phyloP scores from a whole-genome alignment of 2,888 invertebrate species.

The Acanthoscelides obtectus region DNA sequence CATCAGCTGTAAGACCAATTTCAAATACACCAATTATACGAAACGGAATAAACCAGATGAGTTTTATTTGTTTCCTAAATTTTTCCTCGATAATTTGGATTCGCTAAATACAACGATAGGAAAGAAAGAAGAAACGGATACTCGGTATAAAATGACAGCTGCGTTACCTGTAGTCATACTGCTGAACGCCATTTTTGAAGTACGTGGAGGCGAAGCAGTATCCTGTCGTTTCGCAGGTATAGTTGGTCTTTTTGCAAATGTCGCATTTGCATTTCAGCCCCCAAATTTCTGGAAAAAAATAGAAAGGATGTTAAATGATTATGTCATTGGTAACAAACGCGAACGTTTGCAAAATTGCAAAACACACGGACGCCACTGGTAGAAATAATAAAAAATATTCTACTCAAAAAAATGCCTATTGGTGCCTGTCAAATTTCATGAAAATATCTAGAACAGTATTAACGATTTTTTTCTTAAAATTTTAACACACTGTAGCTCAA shows the following conservation, averaged over 20 bases:
- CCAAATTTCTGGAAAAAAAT: slow-evolving; percentile 51
- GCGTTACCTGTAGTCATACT: slow-evolving; percentile 71
- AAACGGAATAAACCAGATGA: background rate
- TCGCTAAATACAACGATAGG: background rate
- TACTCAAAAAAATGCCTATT: too few relatives aligned
- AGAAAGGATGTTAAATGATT: too few relatives aligned
- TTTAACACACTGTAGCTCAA: too few relatives aligned
- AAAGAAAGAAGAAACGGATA: background rate
- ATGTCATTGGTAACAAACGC: too few relatives aligned
- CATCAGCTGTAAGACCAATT: background rate
- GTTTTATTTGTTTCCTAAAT: slow-evolving; percentile 3
- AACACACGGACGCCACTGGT: too few relatives aligned
- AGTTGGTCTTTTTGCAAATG: slow-evolving; percentile 66
- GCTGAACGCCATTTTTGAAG: slow-evolving; percentile 51
- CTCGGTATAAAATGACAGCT: background rate
- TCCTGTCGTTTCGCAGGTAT: slow-evolving; percentile 85
- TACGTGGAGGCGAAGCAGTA: slow-evolving; percentile 67
- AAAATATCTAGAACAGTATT: too few relatives aligned
- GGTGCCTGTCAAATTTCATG: too few relatives aligned
- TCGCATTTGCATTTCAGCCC: slow-evolving; percentile 79
- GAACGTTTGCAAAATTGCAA: too few relatives aligned
- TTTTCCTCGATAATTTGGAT: slow-evolving; percentile 5
- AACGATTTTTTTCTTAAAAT: too few relatives aligned
- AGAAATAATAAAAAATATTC: too few relatives aligned
- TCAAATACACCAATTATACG: background rate